Base-by-base conservation (phyloP, 2,888 invertebrate genomes). In the Scaptodrosophila latifasciaeformis region DNA sequence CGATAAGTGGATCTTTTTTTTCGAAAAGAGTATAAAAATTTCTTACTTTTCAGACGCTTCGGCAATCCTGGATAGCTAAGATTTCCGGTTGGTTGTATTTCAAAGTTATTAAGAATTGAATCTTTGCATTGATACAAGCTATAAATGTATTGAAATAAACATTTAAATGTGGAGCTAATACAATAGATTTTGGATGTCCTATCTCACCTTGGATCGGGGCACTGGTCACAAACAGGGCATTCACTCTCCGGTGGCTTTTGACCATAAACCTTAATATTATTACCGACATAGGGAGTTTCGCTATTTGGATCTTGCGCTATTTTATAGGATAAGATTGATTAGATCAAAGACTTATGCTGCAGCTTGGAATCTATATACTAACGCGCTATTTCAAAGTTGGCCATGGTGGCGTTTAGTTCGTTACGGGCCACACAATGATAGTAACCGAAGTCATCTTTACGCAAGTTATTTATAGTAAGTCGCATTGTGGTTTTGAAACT, bases 351-450 rank as follows among this genome's bases (percentile, higher is more conserved):
- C 3, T 12, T 1, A 13, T n/a, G 17, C 12, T 21, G n/a, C n/a
- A n/a, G n/a, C n/a, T n/a, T n/a, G n/a, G n/a, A n/a, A n/a, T n/a
- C n/a, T n/a, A n/a, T n/a, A 21, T 49, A 76, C 85, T 85, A 87
- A 91, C 93, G 92, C 79, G 90, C 90, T 30, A 93, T 85, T 54
- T 89, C 90, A 60, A 93, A 89, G 48, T 89, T 89, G 12, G 95
- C 96, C 82, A 91, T 92, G 0, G 94, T 93, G 39, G 91, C 91
- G 64, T 94, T 92, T 18, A 94, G 87, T 66, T 93, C 93, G 82
- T 96, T 96, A 83, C 94, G 95, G 52, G 92, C 93, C 49, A 94
- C 91, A 82, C 96, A 96, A 82, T 93, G 91, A 85, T 96, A 96
- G 60, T 90, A 89, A 12, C 91, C 91, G 51, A 92, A 89, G 82